phyloP scores from a whole-genome alignment of 2,113 vertebrate species.

The Pterophyllum scalare region DNA sequence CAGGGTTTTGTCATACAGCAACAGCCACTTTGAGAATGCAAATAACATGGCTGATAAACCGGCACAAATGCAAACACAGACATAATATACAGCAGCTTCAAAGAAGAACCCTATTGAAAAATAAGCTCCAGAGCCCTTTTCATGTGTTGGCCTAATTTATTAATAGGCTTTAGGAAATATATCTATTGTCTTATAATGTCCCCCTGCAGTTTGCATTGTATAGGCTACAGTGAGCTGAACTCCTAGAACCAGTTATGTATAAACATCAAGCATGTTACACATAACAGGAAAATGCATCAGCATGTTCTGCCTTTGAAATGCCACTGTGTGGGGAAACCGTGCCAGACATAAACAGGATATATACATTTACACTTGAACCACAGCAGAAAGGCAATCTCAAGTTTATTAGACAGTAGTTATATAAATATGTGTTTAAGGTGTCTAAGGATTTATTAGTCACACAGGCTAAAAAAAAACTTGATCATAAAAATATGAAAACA shows the following conservation, averaged over 20 bases:
- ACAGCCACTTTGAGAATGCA: conserved; percentile 14
- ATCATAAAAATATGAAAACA: background rate
- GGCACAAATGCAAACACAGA: conserved; percentile 24
- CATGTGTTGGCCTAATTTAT: conserved; percentile 45
- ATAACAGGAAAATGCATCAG: conserved; percentile 68
- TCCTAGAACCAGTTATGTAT: conserved; percentile 6
- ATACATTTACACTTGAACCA: background rate
- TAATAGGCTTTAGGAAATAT: conserved; percentile 57
- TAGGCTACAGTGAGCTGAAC: background rate
- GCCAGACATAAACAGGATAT: background rate
- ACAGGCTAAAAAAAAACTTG: background rate
- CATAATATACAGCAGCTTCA: conserved; percentile 20
- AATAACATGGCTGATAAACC: conserved; percentile 26
- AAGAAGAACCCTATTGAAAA: conserved; percentile 19
- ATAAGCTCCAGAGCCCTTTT: conserved; percentile 32
- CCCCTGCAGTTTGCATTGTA: conserved; percentile 54
- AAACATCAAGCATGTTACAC: conserved; percentile 34
- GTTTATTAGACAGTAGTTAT: conserved; percentile 10
- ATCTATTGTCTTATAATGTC: conserved; percentile 55
- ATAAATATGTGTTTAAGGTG: background rate
- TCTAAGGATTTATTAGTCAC: background rate
- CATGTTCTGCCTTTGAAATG: conserved; percentile 8
- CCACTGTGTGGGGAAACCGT: conserved; percentile 50
- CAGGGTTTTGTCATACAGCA: background rate
- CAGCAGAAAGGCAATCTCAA: background rate